Evolutionary conservation across 2,888 invertebrate genomes (phyloP).

Genomic region (Xanthorhoe spadicearia): DNA sequence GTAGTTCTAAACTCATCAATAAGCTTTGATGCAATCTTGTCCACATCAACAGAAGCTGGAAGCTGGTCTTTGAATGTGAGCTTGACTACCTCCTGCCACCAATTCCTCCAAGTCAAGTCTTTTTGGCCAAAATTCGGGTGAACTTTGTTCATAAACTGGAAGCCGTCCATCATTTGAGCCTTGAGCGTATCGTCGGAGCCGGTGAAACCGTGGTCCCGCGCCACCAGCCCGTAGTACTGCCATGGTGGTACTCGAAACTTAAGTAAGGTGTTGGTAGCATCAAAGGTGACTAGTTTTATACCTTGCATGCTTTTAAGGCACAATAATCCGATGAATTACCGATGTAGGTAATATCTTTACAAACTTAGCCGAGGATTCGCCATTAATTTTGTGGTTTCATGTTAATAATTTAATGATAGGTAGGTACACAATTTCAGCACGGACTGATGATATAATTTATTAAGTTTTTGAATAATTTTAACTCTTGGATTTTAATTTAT

Average conservation of each 20-base stretch:
- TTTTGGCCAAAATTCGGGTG: constrained; percentile 93
- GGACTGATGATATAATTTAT: too few species aligned
- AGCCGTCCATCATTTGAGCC: constrained; percentile 87
- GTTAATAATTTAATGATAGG: too few species aligned
- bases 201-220: constrained; percentile 87
- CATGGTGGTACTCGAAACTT: constrained; percentile 89
- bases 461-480: too few species aligned
- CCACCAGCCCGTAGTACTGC: constrained; percentile 89
- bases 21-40: constrained; percentile 83
- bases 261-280: constrained; percentile 93
- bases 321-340: background rate
- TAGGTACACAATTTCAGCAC: too few species aligned
- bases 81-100: constrained; percentile 91
- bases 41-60: constrained; percentile 53
- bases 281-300: constrained; percentile 91
- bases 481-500: too few species aligned
- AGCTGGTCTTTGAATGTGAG: constrained; percentile 86
- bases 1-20: constrained; percentile 89
- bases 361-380: background rate
- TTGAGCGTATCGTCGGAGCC: constrained; percentile 82
- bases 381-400: too few species aligned
- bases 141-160: constrained; percentile 85
- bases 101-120: constrained; percentile 90
- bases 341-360: background rate
- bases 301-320: constrained; percentile 56